Conservation (phyloP, 1,140 invertebrate genomes). For the Yoshiicerus persimilis region DNA sequence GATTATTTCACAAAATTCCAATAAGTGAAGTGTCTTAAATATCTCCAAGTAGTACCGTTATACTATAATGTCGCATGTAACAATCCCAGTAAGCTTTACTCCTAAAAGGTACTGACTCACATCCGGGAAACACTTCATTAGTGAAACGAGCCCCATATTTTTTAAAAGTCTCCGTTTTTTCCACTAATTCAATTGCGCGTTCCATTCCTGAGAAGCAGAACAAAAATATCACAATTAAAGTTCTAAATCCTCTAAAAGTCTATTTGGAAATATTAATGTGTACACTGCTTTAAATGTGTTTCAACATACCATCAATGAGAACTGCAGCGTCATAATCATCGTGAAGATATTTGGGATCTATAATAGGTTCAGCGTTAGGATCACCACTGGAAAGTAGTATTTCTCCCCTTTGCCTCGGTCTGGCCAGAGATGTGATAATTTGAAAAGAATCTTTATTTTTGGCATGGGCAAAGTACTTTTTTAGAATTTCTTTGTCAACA, state of each 20-base stretch:
- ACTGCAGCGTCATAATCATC: slow-evolving; percentile 19
- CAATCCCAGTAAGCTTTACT: slow-evolving; percentile 85
- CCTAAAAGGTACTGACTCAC: slow-evolving; percentile 57
- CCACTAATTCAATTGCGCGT: slow-evolving; percentile 24
- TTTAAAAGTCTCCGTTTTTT: slow-evolving; percentile 31
- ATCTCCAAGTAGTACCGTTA: slow-evolving; percentile 64
- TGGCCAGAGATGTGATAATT: slow-evolving; percentile 38
- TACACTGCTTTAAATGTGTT: not conserved
- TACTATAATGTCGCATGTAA: slow-evolving; percentile 72
- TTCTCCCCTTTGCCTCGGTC: slow-evolving; percentile 24
- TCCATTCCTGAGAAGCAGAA: not conserved
- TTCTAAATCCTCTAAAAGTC: no score
- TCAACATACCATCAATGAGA: not conserved
- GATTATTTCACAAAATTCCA: no score
- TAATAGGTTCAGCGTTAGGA: not conserved
- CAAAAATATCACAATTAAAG: not conserved
- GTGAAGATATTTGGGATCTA: slow-evolving; percentile 36
- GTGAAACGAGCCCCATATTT: slow-evolving; percentile 24
- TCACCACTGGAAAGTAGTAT: not conserved
- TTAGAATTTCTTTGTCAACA: slow-evolving; percentile 12
- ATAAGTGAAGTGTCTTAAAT: slow-evolving; percentile 53
- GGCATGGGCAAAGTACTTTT: slow-evolving; percentile 33
- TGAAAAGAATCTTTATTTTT: slow-evolving; percentile 41
- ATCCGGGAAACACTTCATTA: slow-evolving; percentile 6
- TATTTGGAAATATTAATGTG: not conserved